Evolutionary conservation across 2,888 invertebrate genomes (phyloP), one percentile per base, ranked within the genome.

Genomic region (Synergus itoensis): DNA sequence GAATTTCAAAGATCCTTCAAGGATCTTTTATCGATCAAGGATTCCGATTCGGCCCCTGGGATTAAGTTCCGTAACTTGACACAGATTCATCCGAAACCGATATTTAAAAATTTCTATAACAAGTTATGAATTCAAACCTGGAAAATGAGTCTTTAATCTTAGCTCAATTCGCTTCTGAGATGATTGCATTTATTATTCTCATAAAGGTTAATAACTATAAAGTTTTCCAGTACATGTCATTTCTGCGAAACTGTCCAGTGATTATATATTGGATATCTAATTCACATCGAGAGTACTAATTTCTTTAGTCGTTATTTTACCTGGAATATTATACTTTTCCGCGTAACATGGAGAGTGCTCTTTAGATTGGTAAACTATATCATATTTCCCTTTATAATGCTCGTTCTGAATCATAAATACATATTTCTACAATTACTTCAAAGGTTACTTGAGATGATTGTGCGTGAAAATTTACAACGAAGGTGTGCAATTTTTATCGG

Each of bases 281-380:
- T 73, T 5, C 48, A 16, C 28, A 73, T n/a, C 12, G 16, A 73
- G 36, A 11, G n/a, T 73, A 48, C 48, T 73, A 53, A 73, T 73
- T 73, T 53, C 36, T 36, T 48, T 73, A 53, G 36, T 53, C 36
- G 28, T 73, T 62, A 1, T 7, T 28, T 9, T 48, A 21, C 14
- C 48, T 73, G 45, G 36, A 73, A 73, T n/a, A 73, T 73, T 73
- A 36, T 12, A 48, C 73, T 73, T 73, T 45, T 48, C 8, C 16
- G 45, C 18, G 11, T 45, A 8, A 53, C 11, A 14, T 53, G 28
- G 12, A 53, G 36, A 53, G 12, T 53, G 65, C n/a, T n/a, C 28
- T 28, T 60, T 21, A 62, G 62, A 62, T 28, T 36, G 18, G 28
- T 16, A 36, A 73, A 48, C 28, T 48, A 41, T 40, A 65, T 28